Evolutionary conservation across 1,140 invertebrate genomes (phyloP).

Genomic region (Neodiprion virginianus): DNA sequence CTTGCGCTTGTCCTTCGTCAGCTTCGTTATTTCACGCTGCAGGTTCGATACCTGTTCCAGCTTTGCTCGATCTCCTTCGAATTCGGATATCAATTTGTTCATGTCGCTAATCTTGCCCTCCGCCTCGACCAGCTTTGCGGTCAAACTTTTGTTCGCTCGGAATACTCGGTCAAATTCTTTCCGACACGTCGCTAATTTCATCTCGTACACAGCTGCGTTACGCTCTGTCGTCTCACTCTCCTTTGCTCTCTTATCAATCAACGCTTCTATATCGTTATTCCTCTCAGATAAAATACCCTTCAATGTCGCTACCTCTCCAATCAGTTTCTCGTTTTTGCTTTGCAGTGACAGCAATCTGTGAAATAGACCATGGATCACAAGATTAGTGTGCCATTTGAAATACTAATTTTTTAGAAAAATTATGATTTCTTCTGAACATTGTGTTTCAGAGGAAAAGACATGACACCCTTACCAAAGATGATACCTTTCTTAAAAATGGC

Average conservation of each 20-base stretch:
- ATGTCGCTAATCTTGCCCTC: conserved; percentile 24
- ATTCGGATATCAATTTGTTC: conserved; percentile 24
- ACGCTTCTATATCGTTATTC: conserved; percentile 17
- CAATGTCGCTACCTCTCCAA: conserved; percentile 15
- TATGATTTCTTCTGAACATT: no score
- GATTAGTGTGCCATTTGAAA: no score
- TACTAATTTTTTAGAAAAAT: no score
- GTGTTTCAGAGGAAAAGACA: no score
- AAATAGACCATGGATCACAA: background rate
- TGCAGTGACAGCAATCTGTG: conserved; percentile 29
- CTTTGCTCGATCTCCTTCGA: conserved; percentile 30
- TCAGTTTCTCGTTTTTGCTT: conserved; percentile 25
- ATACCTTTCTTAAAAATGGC: background rate
- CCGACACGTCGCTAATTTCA: conserved; percentile 17
- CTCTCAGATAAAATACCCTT: conserved; percentile 23
- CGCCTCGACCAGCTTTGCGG: conserved; percentile 20
- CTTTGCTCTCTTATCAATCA: conserved; percentile 15
- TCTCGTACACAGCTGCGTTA: background rate
- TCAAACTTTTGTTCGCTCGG: conserved; percentile 14
- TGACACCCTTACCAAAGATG: background rate
- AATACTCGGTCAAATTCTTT: background rate
- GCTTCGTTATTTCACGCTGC: conserved; percentile 26
- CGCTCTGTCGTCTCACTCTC: conserved; percentile 17
- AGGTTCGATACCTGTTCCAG: conserved; percentile 24
- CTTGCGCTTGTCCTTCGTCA: conserved; percentile 26